phyloP scores from a whole-genome alignment of 1,140 invertebrate species.

The Papilio machaon region DNA sequence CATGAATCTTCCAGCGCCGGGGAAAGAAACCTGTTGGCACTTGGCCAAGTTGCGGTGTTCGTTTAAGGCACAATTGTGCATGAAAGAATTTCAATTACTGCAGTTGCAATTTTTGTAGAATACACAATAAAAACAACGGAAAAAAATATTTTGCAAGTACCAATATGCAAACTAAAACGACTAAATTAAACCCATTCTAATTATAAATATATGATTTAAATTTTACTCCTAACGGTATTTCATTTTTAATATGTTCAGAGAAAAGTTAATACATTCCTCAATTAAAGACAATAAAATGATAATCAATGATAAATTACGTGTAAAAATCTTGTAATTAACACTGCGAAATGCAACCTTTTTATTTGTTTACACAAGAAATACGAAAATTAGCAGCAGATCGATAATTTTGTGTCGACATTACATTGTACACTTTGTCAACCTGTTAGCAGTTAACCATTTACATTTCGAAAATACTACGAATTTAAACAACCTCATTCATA shows the following conservation, averaged over 20 bases:
- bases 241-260: too few relatives aligned
- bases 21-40: conserved; percentile 39
- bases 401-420: neutral
- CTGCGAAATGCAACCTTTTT: neutral
- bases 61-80: conserved; percentile 37
- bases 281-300: neutral
- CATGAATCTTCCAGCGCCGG: conserved; percentile 36
- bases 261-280: neutral
- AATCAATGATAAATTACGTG: neutral
- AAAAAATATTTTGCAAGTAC: neutral
- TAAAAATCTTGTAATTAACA: neutral
- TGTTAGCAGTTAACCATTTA: neutral
- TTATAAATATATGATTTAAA: neutral
- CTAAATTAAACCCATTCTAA: neutral
- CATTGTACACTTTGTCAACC: neutral
- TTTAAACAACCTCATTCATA: neutral
- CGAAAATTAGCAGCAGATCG: conserved; percentile 1
- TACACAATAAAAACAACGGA: neutral
- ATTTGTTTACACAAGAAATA: neutral
- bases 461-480: too few relatives aligned
- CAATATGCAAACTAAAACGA: neutral
- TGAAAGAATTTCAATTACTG: conserved; percentile 40
- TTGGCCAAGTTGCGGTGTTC: conserved; percentile 37
- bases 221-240: neutral
- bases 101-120: conserved; percentile 24